Evolutionary conservation across 2,113 vertebrate species (phyloP).

Genomic region (Sciurus niger): DNA sequence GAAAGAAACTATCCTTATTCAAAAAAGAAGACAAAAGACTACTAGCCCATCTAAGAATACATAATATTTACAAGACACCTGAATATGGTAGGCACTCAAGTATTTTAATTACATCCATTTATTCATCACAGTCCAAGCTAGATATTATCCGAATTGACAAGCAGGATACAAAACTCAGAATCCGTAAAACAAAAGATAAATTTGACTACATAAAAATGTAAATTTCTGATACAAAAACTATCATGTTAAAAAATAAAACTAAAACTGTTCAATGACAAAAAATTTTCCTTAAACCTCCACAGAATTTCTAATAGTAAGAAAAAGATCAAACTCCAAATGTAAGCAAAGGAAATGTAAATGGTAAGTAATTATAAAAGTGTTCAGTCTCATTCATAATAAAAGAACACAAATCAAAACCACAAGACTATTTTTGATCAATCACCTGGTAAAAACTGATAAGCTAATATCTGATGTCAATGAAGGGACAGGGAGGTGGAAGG

Average conservation of each 20-base stretch:
- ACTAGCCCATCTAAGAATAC: not conserved
- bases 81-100: not conserved
- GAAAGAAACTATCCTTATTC: not conserved
- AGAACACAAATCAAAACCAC: constrained; percentile 34
- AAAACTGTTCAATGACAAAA: not conserved
- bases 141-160: not conserved
- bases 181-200: not conserved
- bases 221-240: constrained; percentile 36
- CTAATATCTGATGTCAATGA: not conserved
- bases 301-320: constrained; percentile 46
- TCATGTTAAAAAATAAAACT: constrained; percentile 19
- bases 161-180: constrained; percentile 18
- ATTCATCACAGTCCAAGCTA: not conserved
- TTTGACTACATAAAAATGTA: constrained; percentile 45
- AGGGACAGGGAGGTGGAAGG: not conserved
- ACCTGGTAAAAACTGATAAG: constrained; percentile 48
- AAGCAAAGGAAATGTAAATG: not conserved
- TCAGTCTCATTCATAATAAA: constrained; percentile 25
- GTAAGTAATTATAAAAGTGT: not conserved
- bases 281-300: constrained; percentile 6
- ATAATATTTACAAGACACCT: not conserved
- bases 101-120: not conserved
- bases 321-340: not conserved
- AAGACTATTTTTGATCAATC: constrained; percentile 20
- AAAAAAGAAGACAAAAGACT: not conserved